These are phyloP conservation scores for Alauda arvensis DNA, from an alignment of 2,797 vertebrate genomes.

Conservation along the genomic window DNA sequence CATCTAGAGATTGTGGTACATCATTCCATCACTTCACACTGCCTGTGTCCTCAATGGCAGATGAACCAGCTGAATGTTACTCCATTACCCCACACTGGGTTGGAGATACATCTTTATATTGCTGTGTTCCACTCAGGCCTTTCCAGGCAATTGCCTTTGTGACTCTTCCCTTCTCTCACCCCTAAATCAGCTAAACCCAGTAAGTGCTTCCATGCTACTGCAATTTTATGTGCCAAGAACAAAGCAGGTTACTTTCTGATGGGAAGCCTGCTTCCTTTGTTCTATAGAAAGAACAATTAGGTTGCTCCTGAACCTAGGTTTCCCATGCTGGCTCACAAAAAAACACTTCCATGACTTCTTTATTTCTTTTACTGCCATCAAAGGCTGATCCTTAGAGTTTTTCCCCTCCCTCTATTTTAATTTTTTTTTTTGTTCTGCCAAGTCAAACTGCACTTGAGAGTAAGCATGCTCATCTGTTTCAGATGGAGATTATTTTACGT, in stretches of 20 bases:
- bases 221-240: not conserved
- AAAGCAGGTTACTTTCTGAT: slow-evolving; percentile 14
- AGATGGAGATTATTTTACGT: slow-evolving; percentile 98
- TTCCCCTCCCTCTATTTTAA: not conserved
- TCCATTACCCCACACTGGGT: not conserved
- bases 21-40: not conserved
- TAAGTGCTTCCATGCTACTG: not conserved
- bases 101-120: not conserved
- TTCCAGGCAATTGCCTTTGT: not conserved
- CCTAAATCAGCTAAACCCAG: not conserved
- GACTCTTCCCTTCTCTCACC: not conserved
- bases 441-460: slow-evolving; percentile 52
- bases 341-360: slow-evolving; percentile 34
- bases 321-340: slow-evolving; percentile 25
- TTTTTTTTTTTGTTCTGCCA: slow-evolving; percentile 54
- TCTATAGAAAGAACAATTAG: slow-evolving; percentile 19
- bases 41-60: not conserved
- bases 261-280: slow-evolving; percentile 20
- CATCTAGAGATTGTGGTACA: not conserved
- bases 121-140: not conserved
- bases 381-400: slow-evolving; percentile 38
- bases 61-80: not conserved
- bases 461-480: slow-evolving; percentile 69
- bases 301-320: slow-evolving; percentile 33
- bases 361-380: slow-evolving; percentile 46